phyloP scores from a whole-genome alignment of 2,888 invertebrate species.

The Drosophila mulleri region DNA sequence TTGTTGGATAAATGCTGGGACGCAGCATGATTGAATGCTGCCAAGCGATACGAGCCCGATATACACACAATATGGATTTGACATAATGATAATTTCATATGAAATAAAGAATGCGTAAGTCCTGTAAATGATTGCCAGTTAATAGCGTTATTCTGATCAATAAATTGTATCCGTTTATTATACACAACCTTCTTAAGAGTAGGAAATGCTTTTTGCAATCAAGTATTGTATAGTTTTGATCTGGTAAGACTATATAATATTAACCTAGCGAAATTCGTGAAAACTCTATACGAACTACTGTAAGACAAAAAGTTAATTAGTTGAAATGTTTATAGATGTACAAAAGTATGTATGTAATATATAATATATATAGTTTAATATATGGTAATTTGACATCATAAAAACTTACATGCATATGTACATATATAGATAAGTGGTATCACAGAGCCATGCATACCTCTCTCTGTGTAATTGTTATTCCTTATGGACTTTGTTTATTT shows the following conservation, averaged over 20 bases:
- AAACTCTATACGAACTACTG: too few species aligned
- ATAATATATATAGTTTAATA: too few species aligned
- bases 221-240: too few species aligned
- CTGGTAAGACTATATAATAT: too few species aligned
- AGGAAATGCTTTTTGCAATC: background rate
- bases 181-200: background rate
- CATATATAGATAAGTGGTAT: background rate
- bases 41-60: slow-evolving; percentile 31
- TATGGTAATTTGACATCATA: too few species aligned
- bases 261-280: too few species aligned
- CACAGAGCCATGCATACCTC: background rate
- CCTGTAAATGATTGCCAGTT: slow-evolving; percentile 12
- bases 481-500: background rate
- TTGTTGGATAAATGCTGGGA: slow-evolving; percentile 47
- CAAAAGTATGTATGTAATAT: too few species aligned
- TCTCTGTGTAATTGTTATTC: background rate
- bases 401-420: too few species aligned
- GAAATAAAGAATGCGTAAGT: slow-evolving; percentile 7
- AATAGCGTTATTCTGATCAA: background rate
- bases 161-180: background rate
- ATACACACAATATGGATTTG: background rate
- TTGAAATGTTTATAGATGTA: too few species aligned
- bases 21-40: slow-evolving; percentile 40
- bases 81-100: slow-evolving; percentile 30
- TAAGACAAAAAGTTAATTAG: too few species aligned